phyloP scores from a whole-genome alignment of 2,888 invertebrate species.

The Harpagoxenus sublaevis region DNA sequence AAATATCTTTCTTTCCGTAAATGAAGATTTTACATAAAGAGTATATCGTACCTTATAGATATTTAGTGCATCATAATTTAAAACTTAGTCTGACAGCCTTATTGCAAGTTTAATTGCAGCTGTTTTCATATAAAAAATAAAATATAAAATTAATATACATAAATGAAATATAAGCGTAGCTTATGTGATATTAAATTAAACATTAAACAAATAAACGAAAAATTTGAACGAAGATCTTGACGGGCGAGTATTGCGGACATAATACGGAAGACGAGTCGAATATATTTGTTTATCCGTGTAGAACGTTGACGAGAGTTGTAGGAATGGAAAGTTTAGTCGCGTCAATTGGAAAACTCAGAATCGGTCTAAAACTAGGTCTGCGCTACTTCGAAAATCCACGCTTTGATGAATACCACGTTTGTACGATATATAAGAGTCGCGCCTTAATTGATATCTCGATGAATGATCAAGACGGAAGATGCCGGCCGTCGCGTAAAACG shows the following conservation, averaged over 20 bases:
- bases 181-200: neutral
- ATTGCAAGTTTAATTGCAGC: neutral
- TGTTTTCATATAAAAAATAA: neutral
- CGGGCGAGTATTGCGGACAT: neutral
- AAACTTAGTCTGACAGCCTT: neutral
- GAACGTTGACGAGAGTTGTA: neutral
- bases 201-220: neutral
- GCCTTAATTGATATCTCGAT: conserved; percentile 38
- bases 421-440: neutral
- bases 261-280: neutral
- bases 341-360: conserved; percentile 18
- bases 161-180: neutral
- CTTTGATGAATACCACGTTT: conserved; percentile 19
- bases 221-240: too few relatives aligned
- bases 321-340: neutral
- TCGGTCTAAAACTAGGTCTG: conserved; percentile 12
- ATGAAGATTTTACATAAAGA: neutral
- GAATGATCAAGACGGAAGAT: conserved; percentile 11
- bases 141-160: neutral
- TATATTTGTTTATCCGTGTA: neutral
- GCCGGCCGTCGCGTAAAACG: conserved; percentile 13
- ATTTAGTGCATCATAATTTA: neutral
- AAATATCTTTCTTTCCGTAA: neutral
- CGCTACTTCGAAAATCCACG: neutral
- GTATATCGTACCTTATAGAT: neutral